Base-by-base conservation (phyloP, 1,140 invertebrate genomes). In the Bombus pascuorum region DNA sequence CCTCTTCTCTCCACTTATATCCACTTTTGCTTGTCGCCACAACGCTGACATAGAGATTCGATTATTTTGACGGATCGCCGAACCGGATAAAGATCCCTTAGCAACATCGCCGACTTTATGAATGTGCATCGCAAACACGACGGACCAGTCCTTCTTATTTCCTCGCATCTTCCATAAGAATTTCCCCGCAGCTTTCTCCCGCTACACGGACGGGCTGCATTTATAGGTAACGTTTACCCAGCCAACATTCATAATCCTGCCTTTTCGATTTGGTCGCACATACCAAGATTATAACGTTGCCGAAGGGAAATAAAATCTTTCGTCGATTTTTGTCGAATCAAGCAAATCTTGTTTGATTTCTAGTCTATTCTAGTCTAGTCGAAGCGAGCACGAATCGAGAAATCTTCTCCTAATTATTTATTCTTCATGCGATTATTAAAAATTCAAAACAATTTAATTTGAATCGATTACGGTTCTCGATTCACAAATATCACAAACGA, bases 171-270 rank as follows among this genome's bases (percentile, higher is more conserved):
- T 62, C 8, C 53, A 22, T 34, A 22, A 18, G 18, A 10, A 44
- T 37, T 73, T 70, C 25, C n/a, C 66, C 25, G 47, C 10, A 42
- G 22, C n/a, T n/a, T 42, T 12, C 62, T 10, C 5, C 13, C 57
- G 13, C 32, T 53, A 2, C 3, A 1, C 15, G 44, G n/a, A 47
- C 44, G 62, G 53, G 5, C 12, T 22, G 57, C 65, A 53, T 79
- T 84, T 59, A 12, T 28, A 5, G 3, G 34, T 62, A 44, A 25
- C 66, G 47, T 84, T 44, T 59, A 37, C 22, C 3, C 28, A 1
- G 8, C 4, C 37, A 78, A 72, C 72, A 44, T 42, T 72, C 76
- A 25, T 84, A 79, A 79, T 71, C 42, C 76, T 62, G 37, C 18
- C 22, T 4, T 15, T n/a, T 66, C 44, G 18, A 15, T 68, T 74